Evolutionary conservation across 1,140 invertebrate genomes (phyloP).

Genomic region (Pseudomyrmex flavicornis): DNA sequence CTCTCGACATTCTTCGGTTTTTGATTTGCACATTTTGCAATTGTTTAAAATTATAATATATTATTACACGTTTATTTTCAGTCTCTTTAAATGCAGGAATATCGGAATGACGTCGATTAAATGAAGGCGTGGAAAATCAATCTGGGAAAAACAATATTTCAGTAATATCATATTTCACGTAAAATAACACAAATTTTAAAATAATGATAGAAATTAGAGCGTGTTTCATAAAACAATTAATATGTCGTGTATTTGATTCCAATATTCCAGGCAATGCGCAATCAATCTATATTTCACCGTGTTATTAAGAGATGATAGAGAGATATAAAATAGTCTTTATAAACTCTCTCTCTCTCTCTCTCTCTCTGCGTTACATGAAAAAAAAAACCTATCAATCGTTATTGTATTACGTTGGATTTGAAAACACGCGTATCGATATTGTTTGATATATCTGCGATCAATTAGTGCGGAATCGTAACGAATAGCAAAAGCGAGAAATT

Average conservation of each 20-base stretch:
- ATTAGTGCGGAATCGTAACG: conserved; percentile 29
- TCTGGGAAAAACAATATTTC: background rate
- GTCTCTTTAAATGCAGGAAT: too few relatives aligned
- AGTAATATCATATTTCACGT: background rate
- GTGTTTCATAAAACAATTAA: conserved; percentile 10
- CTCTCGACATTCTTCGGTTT: background rate
- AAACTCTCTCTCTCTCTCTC: background rate
- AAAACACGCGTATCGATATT: background rate
- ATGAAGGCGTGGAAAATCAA: background rate
- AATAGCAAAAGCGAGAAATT: conserved; percentile 30
- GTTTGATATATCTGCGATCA: conserved; percentile 15
- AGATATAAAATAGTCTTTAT: background rate
- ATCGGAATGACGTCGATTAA: background rate
- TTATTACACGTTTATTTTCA: too few relatives aligned
- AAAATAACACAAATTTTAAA: background rate
- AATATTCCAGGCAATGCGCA: background rate
- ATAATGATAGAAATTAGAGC: conserved; percentile 11
- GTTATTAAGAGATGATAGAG: background rate
- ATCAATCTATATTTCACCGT: conserved; percentile 35
- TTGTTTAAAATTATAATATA: too few relatives aligned
- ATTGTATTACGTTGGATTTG: conserved; percentile 21
- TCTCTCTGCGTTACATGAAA: background rate
- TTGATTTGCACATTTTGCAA: background rate
- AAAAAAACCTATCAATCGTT: conserved; percentile 18
- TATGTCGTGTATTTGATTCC: background rate